These are phyloP conservation scores for Brachypodius melanocephalos DNA, from an alignment of 2,113 vertebrate genomes.

Conservation along the genomic window DNA sequence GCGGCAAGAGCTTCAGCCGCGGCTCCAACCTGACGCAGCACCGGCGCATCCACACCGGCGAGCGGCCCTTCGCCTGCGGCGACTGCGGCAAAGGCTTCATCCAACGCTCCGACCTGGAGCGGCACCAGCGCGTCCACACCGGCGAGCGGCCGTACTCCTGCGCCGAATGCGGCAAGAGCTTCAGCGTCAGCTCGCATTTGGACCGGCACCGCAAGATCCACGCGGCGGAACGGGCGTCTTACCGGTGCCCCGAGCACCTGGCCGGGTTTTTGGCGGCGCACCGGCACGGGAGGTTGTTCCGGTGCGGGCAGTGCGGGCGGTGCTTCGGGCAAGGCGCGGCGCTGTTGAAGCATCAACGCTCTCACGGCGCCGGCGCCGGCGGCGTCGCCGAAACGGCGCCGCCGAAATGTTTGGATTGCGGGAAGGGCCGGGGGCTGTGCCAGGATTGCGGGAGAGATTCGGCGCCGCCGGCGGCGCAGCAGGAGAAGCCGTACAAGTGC, in stretches of 20 bases:
- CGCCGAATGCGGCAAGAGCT: not conserved
- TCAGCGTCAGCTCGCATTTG: constrained; percentile 26
- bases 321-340: not conserved
- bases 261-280: not conserved
- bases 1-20: constrained; percentile 36
- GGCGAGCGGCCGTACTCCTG: not conserved
- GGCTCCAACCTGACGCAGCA: constrained; percentile 61
- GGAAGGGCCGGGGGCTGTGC: not conserved
- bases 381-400: not conserved
- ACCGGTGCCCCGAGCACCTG: not conserved
- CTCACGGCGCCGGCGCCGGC: fast-evolving
- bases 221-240: fast-evolving
- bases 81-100: constrained; percentile 19
- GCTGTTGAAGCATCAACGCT: not conserved
- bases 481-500: not conserved
- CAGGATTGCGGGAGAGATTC: not conserved
- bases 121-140: constrained; percentile 10
- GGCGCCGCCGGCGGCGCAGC: too few relatives aligned
- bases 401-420: not conserved
- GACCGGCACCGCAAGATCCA: constrained; percentile 23
- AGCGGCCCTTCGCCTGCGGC: not conserved
- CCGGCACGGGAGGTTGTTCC: not conserved
- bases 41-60: not conserved
- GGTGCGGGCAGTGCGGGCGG: not conserved
- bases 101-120: constrained; percentile 27